Percentiles rank a stretch among this genome's conserved stretches.
Evolutionary conservation across 1,140 invertebrate genomes (phyloP).

Genomic region (Caenorhabditis latens): DNA sequence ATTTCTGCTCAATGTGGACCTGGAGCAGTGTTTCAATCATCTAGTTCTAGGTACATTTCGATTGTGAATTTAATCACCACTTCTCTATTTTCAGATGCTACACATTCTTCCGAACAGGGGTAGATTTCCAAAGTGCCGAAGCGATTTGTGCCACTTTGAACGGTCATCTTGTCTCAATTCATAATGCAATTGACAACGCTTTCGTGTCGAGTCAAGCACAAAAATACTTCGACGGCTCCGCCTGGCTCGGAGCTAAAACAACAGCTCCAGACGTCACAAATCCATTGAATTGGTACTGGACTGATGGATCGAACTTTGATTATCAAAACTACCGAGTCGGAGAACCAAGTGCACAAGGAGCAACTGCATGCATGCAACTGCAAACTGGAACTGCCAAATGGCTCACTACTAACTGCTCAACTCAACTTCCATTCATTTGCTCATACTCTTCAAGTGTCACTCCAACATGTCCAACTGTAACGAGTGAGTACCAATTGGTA

Average conservation of each 20-base stretch:
- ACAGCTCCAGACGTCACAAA: constrained; percentile 44
- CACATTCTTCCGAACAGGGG: not conserved
- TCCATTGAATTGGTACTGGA: constrained; percentile 51
- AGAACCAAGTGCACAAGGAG: constrained; percentile 20
- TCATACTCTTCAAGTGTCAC: constrained; percentile 28
- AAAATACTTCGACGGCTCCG: not conserved
- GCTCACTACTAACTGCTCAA: constrained; percentile 18
- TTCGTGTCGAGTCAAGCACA: constrained; percentile 35
- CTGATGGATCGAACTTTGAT: constrained; percentile 42
- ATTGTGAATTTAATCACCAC: not conserved
- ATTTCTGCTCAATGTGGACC: constrained; percentile 52
- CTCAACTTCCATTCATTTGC: constrained; percentile 39
- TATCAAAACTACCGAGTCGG: constrained; percentile 39
- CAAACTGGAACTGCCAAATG: constrained; percentile 41
- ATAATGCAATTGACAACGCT: constrained; percentile 18
- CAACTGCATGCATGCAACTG: constrained; percentile 13
- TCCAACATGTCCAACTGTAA: constrained; percentile 43
- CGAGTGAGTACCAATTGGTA: not conserved
- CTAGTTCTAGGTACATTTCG: constrained; percentile 8
- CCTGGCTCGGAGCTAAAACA: constrained; percentile 15
- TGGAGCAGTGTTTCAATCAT: constrained; percentile 18
- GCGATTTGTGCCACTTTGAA: constrained; percentile 21
- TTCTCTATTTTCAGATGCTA: not conserved
- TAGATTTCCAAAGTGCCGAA: constrained; percentile 20
- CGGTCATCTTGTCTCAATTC: constrained; percentile 24